Conservation (phyloP, 64 coral and sea anemone species). For the Porites lutea region DNA sequence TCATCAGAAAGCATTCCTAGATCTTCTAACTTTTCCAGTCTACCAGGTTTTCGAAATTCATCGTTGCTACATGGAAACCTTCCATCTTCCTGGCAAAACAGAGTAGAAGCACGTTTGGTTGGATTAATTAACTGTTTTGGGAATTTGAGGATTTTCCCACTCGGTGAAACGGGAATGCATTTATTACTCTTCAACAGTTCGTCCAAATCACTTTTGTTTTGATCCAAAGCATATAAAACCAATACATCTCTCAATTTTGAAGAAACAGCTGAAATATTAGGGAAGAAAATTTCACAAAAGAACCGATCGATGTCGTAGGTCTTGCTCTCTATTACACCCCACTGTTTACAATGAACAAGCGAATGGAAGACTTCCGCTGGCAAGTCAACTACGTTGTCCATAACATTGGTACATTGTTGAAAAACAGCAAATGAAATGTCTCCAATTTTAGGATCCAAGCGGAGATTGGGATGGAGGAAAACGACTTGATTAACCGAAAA, state of each 20-base stretch:
- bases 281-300: slow-evolving; percentile 68
- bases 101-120: background rate
- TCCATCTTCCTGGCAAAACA: slow-evolving; percentile 72
- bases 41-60: slow-evolving; percentile 32
- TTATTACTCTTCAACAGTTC: slow-evolving; percentile 10
- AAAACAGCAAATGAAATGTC: slow-evolving; percentile 66
- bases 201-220: background rate
- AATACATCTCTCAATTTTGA: slow-evolving; percentile 21
- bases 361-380: slow-evolving; percentile 58
- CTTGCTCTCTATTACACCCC: background rate
- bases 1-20: slow-evolving; percentile 75
- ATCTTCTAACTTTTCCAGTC: slow-evolving; percentile 43
- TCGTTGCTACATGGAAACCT: slow-evolving; percentile 59
- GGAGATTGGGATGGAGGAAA: slow-evolving; percentile 55
- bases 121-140: slow-evolving; percentile 78
- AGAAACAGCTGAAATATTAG: slow-evolving; percentile 20
- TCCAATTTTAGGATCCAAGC: slow-evolving; percentile 32
- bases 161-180: slow-evolving; percentile 59
- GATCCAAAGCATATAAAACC: slow-evolving; percentile 53
- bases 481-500: slow-evolving; percentile 17
- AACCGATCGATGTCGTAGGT: slow-evolving; percentile 29
- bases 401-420: background rate
- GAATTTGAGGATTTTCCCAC: slow-evolving; percentile 55
- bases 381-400: slow-evolving; percentile 52
- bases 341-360: background rate